A percentile compares a stretch with the other conserved stretches of the same genome.
These are phyloP conservation scores for Heterotis niloticus DNA, from an alignment of 2,113 vertebrate genomes.

Conservation along the genomic window DNA sequence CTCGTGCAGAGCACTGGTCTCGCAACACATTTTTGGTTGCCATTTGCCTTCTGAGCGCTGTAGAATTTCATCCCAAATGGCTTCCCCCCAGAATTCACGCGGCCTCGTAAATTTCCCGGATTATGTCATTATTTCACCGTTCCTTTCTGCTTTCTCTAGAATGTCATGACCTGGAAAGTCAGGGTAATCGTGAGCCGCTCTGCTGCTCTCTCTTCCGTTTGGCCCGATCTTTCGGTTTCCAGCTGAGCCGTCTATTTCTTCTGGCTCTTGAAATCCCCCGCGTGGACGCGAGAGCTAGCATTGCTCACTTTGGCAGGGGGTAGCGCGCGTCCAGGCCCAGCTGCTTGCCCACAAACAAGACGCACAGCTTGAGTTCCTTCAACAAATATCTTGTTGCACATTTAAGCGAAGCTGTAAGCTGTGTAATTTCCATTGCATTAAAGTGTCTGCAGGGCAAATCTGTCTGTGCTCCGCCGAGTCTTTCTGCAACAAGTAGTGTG, in stretches of 20 bases:
- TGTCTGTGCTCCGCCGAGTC: too few relatives aligned
- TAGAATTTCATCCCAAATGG: slow-evolving; percentile 14
- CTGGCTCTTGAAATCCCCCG: too few relatives aligned
- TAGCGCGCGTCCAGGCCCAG: too few relatives aligned
- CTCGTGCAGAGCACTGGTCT: slow-evolving; percentile 4
- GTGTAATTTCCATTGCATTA: too few relatives aligned
- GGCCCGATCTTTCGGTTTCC: not conserved
- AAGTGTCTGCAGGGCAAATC: too few relatives aligned
- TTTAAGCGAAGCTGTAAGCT: not conserved
- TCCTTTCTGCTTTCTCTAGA: slow-evolving; percentile 22
- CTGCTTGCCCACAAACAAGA: too few relatives aligned
- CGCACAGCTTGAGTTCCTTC: not conserved
- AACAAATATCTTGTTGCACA: not conserved
- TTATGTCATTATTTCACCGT: slow-evolving; percentile 34
- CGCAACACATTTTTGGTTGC: slow-evolving; percentile 14
- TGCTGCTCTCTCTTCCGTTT: not conserved
- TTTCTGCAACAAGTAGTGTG: too few relatives aligned
- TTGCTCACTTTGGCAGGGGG: too few relatives aligned
- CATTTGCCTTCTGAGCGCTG: slow-evolving; percentile 5
- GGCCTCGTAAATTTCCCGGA: slow-evolving; percentile 23
- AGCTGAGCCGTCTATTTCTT: not conserved
- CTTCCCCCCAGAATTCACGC: not conserved
- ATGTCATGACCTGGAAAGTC: slow-evolving; percentile 11
- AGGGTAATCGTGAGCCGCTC: not conserved
- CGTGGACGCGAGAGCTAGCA: too few relatives aligned